These are phyloP conservation scores for Monoplex corrugatus DNA, from an alignment of 2,888 invertebrate genomes.

Conservation along the genomic window DNA sequence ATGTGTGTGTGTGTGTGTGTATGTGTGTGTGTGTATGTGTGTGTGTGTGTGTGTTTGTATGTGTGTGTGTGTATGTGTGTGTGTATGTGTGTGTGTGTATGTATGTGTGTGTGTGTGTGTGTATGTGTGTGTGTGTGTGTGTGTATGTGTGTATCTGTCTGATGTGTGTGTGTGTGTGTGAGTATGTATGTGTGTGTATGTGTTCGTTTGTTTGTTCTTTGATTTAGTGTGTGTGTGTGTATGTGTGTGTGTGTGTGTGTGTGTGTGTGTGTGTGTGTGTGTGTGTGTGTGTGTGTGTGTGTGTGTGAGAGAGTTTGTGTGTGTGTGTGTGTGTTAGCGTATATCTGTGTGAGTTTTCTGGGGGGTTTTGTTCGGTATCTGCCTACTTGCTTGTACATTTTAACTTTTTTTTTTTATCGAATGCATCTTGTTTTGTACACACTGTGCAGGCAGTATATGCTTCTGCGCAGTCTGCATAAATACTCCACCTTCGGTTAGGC, in stretches of 20 bases:
- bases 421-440: too few relatives aligned
- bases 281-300: neutral
- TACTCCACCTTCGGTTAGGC: too few relatives aligned
- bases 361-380: too few relatives aligned
- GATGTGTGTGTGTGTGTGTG: neutral
- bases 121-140: neutral
- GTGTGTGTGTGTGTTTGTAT: neutral
- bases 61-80: neutral
- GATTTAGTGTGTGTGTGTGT: neutral
- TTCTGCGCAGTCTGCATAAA: too few relatives aligned
- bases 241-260: neutral
- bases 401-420: too few relatives aligned
- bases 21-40: neutral
- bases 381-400: too few relatives aligned
- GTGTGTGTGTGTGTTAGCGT: neutral
- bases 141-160: neutral
- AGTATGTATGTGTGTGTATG: too few relatives aligned
- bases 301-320: neutral
- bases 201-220: neutral
- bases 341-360: neutral
- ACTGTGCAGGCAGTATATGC: too few relatives aligned
- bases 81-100: conserved; percentile 1
- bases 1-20: neutral
- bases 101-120: conserved; percentile 1
- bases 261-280: neutral